These are phyloP conservation scores for Cyprinodon diabolis DNA, from an alignment of 2,797 vertebrate genomes.

Conservation along the genomic window DNA sequence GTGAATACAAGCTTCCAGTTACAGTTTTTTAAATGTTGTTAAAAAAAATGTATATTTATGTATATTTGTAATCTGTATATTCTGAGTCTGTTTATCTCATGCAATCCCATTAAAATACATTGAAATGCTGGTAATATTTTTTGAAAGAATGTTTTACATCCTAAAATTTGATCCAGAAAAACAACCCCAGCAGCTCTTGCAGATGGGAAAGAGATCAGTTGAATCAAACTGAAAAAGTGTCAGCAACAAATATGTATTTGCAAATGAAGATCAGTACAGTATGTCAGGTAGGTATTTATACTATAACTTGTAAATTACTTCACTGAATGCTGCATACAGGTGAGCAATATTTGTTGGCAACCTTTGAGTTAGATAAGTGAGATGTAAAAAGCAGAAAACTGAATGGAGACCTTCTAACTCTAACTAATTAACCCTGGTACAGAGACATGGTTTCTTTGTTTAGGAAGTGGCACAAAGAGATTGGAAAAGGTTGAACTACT, in stretches of 20 bases:
- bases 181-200: background rate
- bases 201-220: slow-evolving; percentile 4
- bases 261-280: background rate
- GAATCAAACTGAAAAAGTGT: background rate
- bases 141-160: background rate
- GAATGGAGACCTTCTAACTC: background rate
- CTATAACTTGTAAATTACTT: slow-evolving; percentile 9
- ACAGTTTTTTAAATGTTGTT: background rate
- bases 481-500: background rate
- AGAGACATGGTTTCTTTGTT: background rate
- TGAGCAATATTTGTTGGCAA: slow-evolving; percentile 8
- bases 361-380: background rate
- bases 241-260: slow-evolving; percentile 2
- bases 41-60: too few species aligned
- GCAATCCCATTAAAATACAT: background rate
- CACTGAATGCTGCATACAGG: slow-evolving; percentile 19
- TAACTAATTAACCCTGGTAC: background rate
- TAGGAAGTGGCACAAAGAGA: background rate
- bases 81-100: background rate
- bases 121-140: background rate
- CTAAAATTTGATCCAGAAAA: too few species aligned
- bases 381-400: background rate
- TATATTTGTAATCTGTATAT: too few species aligned
- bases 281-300: slow-evolving; percentile 12
- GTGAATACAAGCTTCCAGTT: background rate